Conservation (phyloP, 1,140 invertebrate genomes). For the Neotoxoptera formosana region DNA sequence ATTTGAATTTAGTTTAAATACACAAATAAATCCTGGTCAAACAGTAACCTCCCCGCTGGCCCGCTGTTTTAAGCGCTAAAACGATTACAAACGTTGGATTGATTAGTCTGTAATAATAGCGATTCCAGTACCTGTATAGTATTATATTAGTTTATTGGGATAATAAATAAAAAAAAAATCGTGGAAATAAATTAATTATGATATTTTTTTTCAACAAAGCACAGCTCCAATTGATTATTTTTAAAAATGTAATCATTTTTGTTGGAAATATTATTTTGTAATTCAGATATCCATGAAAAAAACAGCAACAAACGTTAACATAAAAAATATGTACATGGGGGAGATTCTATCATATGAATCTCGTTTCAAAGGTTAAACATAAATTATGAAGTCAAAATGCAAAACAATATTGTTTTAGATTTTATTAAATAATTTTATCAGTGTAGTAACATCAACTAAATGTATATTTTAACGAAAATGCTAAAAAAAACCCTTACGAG, state of each 20-base stretch:
- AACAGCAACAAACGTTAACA: not conserved
- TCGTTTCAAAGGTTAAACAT: constrained; percentile 37
- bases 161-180: constrained; percentile 7
- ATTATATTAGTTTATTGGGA: not conserved
- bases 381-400: not conserved
- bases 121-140: not conserved
- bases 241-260: not conserved
- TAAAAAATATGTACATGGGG: constrained; percentile 31
- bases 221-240: not conserved
- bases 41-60: not conserved
- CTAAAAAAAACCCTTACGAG: not conserved
- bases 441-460: not conserved
- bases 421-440: constrained; percentile 37
- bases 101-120: not conserved
- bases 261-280: not conserved
- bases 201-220: not conserved
- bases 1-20: constrained; percentile 16
- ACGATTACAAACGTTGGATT: not conserved
- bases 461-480: not conserved
- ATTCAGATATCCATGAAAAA: not conserved
- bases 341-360: constrained; percentile 7
- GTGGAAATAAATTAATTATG: not conserved
- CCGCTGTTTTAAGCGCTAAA: not conserved
- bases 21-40: not conserved
- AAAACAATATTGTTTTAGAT: constrained; percentile 26